Evolutionary conservation across 2,888 invertebrate genomes (phyloP), one percentile per base, ranked within the genome.

Genomic region (Cancer borealis): DNA sequence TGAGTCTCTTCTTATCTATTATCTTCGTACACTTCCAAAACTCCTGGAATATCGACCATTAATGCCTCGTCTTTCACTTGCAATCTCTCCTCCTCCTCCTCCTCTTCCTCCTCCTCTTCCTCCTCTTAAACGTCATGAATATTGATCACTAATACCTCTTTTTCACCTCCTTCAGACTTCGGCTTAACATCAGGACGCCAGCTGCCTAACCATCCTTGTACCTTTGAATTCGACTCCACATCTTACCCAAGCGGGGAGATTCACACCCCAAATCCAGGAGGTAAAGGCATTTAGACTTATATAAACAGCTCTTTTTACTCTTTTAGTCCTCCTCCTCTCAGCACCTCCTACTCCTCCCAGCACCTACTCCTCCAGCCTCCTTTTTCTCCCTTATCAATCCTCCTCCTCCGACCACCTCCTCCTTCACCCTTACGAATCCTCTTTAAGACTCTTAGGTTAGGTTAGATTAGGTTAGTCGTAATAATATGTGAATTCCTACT

Each of bases 261-360:
- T 21, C 26, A 88, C 93, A 92, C 88, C n/a, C 93, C 93, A 21
- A 93, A 93, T 21, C 93, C 93, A 14, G 91, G 91, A 93, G 93
- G 93, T 93, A 66, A 39, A 5, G 8, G 12, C 47, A 21, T 21
- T 88, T n/a, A 88, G 17, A 14, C 6, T 46, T 88, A 4, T 47
- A 5, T 17, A 14, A 14, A n/a, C 46, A 5, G 10, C 17, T 46
- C 46, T 47, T 26, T n/a, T n/a, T n/a, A n/a, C n/a, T n/a, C n/a
- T n/a, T n/a, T n/a, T n/a, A n/a, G n/a, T n/a, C 17, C 54, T 17
- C 10, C 17, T 54, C 54, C 17, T 54, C 54, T 3, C 54, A 54
- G 17, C 17, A 54, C 54, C 54, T 45, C 60, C 54, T n/a, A n/a
- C n/a, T 30, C 60, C 30, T 49, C 26, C 39, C 14, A 10, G 66